These are phyloP conservation scores for Nomada flava DNA, from an alignment of 2,888 invertebrate genomes.

Conservation along the genomic window DNA sequence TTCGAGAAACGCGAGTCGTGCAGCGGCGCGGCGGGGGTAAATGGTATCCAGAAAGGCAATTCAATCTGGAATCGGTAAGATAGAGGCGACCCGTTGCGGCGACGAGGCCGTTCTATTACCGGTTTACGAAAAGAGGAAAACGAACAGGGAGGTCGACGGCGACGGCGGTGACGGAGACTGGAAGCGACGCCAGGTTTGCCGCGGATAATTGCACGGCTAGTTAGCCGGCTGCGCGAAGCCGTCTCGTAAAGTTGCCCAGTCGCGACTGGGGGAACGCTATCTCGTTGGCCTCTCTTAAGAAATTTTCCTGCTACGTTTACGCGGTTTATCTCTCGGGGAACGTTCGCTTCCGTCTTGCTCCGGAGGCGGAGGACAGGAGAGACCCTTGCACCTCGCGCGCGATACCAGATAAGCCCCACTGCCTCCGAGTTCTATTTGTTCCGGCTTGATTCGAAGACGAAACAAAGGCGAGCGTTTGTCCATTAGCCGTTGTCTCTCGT, in stretches of 20 bases:
- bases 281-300: slow-evolving; percentile 47
- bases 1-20: background rate
- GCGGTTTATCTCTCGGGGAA: slow-evolving; percentile 39
- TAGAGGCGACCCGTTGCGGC: slow-evolving; percentile 69
- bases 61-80: slow-evolving; percentile 76
- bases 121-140: slow-evolving; percentile 66
- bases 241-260: slow-evolving; percentile 33
- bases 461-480: slow-evolving; percentile 34
- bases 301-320: slow-evolving; percentile 52
- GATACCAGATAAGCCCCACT: slow-evolving; percentile 47
- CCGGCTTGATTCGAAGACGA: slow-evolving; percentile 28
- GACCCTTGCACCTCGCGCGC: slow-evolving; percentile 3
- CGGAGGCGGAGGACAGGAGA: background rate
- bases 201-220: slow-evolving; percentile 68
- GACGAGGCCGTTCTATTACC: slow-evolving; percentile 76
- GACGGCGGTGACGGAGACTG: slow-evolving; percentile 39
- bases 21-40: slow-evolving; percentile 9
- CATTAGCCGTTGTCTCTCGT: slow-evolving; percentile 32
- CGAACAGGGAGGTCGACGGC: background rate
- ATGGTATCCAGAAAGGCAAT: slow-evolving; percentile 74
- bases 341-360: background rate
- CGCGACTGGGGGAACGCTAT: slow-evolving; percentile 7
- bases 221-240: slow-evolving; percentile 49
- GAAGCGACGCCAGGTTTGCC: slow-evolving; percentile 40
- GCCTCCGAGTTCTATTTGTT: slow-evolving; percentile 40